A percentile compares a stretch with the other conserved stretches of the same genome.
phyloP scores from a whole-genome alignment of 2,888 invertebrate genomes.

The Agriopis marginaria region DNA sequence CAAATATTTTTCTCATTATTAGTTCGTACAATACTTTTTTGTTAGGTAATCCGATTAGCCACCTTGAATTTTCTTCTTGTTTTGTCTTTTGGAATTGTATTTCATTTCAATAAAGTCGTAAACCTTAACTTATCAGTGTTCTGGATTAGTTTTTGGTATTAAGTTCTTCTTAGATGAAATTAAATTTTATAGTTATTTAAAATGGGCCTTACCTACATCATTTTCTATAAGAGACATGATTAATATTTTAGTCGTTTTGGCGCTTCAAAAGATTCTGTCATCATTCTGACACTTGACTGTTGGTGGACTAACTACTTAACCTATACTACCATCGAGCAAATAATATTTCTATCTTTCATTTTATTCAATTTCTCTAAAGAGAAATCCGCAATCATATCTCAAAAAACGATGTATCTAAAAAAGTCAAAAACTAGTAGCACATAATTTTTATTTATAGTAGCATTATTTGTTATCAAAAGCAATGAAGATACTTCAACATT shows the following conservation, averaged over 20 bases:
- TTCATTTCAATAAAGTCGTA: background rate
- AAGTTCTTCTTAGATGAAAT: too few species aligned
- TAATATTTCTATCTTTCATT: background rate
- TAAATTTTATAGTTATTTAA: too few species aligned
- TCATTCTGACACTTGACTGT: too few species aligned
- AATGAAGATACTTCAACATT: slow-evolving; percentile 65
- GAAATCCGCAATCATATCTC: background rate
- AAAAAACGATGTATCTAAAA: background rate
- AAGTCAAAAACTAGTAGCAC: slow-evolving; percentile 31
- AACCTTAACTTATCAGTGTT: background rate
- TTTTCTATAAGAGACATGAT: background rate
- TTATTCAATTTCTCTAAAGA: background rate
- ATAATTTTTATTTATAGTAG: slow-evolving; percentile 43
- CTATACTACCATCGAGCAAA: background rate
- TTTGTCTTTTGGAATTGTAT: slow-evolving; percentile 1
- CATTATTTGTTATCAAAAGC: slow-evolving; percentile 56
- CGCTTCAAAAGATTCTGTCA: too few species aligned
- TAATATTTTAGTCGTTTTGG: background rate
- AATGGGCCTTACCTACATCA: too few species aligned
- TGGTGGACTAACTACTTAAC: too few species aligned
- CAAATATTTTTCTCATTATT: slow-evolving; percentile 29
- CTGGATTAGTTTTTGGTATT: too few species aligned
- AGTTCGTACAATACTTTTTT: slow-evolving; percentile 15
- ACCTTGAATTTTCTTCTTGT: slow-evolving; percentile 2
- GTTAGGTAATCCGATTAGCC: slow-evolving; percentile 18